These are phyloP conservation scores for Luperina testacea DNA, from an alignment of 2,888 invertebrate species.

Conservation along the genomic window DNA sequence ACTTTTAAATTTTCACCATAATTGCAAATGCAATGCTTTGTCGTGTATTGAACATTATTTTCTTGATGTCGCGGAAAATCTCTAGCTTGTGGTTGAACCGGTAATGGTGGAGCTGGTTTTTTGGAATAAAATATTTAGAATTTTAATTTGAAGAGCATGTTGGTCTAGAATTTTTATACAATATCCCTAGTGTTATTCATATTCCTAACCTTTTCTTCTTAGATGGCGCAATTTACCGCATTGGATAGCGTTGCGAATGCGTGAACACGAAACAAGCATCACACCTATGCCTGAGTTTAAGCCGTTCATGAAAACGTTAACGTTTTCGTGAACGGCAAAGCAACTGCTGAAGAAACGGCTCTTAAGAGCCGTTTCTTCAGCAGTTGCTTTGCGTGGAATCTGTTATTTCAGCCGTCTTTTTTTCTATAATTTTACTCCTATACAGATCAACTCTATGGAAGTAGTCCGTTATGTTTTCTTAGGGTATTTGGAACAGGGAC, in stretches of 20 bases:
- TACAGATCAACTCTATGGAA: neutral
- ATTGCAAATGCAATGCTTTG: neutral
- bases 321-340: too few relatives aligned
- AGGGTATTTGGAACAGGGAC: neutral
- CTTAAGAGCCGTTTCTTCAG: neutral
- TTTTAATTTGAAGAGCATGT: neutral
- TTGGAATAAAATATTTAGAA: too few relatives aligned
- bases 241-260: neutral
- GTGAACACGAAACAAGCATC: neutral
- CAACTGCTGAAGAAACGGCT: too few relatives aligned
- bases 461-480: neutral
- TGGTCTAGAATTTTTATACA: neutral
- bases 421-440: neutral
- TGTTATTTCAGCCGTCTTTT: neutral
- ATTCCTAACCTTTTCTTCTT: neutral
- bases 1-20: neutral
- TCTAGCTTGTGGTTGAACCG: neutral
- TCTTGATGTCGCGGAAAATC: neutral
- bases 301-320: too few relatives aligned
- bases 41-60: neutral
- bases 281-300: too few relatives aligned
- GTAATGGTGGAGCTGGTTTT: neutral
- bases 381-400: neutral
- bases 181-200: neutral
- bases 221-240: too few relatives aligned